phyloP scores from a whole-genome alignment of 2,888 invertebrate species.

The Dasysyrphus tricinctus region DNA sequence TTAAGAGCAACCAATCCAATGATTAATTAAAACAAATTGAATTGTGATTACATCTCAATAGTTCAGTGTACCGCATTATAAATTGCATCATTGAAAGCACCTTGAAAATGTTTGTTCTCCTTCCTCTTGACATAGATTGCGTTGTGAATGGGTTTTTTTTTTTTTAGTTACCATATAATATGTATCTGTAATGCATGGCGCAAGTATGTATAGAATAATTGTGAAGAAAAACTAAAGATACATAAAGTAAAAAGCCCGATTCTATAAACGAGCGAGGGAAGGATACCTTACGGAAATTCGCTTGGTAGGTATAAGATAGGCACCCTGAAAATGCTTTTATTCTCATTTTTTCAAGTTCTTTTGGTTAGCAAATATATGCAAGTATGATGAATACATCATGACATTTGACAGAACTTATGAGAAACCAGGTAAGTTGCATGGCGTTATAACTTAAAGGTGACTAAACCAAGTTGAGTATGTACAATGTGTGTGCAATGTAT shows the following conservation, averaged over 20 bases:
- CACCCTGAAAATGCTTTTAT: background rate
- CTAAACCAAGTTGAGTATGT: background rate
- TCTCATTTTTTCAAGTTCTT: constrained; percentile 4
- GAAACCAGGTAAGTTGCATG: constrained; percentile 10
- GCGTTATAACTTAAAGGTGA: constrained; percentile 15
- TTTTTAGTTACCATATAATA: background rate
- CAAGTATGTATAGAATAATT: constrained; percentile 22
- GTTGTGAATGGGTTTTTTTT: constrained; percentile 28
- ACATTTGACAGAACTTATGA: constrained; percentile 18
- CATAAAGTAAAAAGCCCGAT: background rate
- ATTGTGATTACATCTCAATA: constrained; percentile 45
- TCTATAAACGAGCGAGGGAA: background rate
- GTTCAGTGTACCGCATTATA: constrained; percentile 37
- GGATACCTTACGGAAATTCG: constrained; percentile 1
- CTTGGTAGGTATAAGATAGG: background rate
- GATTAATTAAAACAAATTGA: constrained; percentile 54
- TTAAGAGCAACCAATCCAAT: constrained; percentile 29
- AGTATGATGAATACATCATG: constrained; percentile 12
- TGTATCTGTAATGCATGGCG: background rate
- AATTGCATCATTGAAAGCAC: constrained; percentile 56
- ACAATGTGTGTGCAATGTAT: background rate
- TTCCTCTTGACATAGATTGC: constrained; percentile 59
- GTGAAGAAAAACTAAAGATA: background rate
- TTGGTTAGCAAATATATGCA: constrained; percentile 11
- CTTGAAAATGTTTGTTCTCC: constrained; percentile 55